A percentile compares a stretch with the other conserved stretches of the same genome.
Conservation (phyloP, 2,797 vertebrate species). For the Danio tinwini region DNA sequence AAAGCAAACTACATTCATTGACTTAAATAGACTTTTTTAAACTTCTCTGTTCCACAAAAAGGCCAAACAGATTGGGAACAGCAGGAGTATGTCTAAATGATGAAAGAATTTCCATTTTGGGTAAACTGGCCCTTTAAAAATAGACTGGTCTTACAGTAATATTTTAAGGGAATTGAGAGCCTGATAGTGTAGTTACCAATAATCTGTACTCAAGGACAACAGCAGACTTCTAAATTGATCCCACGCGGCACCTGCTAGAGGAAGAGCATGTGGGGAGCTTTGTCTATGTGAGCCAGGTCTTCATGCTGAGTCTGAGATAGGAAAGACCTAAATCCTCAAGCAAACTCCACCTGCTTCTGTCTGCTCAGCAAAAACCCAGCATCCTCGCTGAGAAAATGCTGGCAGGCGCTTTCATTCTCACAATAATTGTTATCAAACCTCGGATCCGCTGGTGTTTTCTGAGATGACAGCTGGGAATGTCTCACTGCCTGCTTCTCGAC, state of each 20-base stretch:
- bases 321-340: conserved; percentile 42
- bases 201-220: background rate
- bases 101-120: background rate
- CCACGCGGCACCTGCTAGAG: conserved; percentile 26
- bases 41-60: background rate
- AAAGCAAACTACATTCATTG: background rate
- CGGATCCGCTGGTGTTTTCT: conserved; percentile 9
- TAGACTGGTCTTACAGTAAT: background rate
- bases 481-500: conserved; percentile 4
- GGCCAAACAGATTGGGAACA: background rate
- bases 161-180: background rate
- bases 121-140: background rate
- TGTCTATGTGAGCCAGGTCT: conserved; percentile 6
- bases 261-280: background rate
- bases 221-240: conserved; percentile 3
- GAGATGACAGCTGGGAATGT: conserved; percentile 24
- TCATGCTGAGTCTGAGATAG: background rate
- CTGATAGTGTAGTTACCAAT: background rate
- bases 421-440: conserved; percentile 33
- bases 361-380: conserved; percentile 31
- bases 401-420: conserved; percentile 20
- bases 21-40: background rate
- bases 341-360: conserved; percentile 37
- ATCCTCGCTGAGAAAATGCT: conserved; percentile 20
- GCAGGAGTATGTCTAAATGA: background rate